Conservation (phyloP, 2,797 vertebrate species). For the Galago senegalensis region DNA sequence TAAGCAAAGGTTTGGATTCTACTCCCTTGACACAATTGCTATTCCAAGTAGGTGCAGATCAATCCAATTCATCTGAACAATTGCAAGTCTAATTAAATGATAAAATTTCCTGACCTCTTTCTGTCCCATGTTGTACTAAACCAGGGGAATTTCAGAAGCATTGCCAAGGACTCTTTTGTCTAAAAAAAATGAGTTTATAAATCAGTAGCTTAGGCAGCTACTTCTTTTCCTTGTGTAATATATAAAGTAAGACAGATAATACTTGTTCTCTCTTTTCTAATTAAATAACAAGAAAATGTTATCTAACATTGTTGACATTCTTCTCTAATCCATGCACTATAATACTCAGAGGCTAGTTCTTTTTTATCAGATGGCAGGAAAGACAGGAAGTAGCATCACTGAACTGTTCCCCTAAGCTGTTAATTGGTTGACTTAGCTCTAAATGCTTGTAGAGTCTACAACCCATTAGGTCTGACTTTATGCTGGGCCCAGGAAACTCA, state of each 20-base stretch:
- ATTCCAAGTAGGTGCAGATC: background rate
- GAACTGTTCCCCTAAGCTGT: background rate
- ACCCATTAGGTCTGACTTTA: background rate
- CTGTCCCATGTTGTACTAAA: background rate
- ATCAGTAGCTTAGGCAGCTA: background rate
- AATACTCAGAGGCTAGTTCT: background rate
- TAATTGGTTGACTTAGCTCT: background rate
- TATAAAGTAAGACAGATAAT: background rate
- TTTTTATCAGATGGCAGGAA: background rate
- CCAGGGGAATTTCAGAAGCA: conserved; percentile 4
- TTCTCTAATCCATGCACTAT: background rate
- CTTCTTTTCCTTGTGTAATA: background rate
- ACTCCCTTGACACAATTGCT: background rate
- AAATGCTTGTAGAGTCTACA: background rate
- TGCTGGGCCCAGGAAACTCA: rapidly evolving
- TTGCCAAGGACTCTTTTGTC: background rate
- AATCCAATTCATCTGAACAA: background rate
- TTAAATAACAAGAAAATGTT: background rate
- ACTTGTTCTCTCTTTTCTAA: background rate
- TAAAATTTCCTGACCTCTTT: background rate
- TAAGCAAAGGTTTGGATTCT: background rate
- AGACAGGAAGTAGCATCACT: background rate
- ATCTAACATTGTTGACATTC: background rate
- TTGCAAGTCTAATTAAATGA: conserved; percentile 49
- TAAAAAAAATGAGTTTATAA: background rate